Conservation (phyloP, 2,113 vertebrate genomes). For the Hippolais icterina region DNA sequence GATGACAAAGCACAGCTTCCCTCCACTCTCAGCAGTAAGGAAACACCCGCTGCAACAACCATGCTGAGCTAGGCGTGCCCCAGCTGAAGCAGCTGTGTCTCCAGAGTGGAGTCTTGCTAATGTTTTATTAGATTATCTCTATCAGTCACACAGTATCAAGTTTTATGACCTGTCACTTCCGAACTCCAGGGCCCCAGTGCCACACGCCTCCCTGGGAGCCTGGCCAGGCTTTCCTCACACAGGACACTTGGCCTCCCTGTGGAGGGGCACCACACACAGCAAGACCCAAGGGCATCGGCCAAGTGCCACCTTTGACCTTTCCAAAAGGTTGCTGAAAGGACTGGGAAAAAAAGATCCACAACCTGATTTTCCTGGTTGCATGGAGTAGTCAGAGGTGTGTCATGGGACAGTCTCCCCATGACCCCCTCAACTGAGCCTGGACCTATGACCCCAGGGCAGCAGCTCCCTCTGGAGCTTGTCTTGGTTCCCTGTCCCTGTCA, state of each 20-base stretch:
- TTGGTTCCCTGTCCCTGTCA: rapidly evolving
- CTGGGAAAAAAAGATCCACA: not conserved
- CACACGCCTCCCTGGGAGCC: not conserved
- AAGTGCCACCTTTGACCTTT: not conserved
- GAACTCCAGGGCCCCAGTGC: rapidly evolving
- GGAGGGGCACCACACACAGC: rapidly evolving
- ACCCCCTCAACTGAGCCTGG: not conserved
- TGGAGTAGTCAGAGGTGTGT: not conserved
- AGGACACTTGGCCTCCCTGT: not conserved
- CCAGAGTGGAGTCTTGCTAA: not conserved
- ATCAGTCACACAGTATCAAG: not conserved
- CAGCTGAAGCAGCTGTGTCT: not conserved
- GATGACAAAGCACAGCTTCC: not conserved
- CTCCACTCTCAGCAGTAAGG: not conserved
- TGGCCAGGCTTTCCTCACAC: not conserved
- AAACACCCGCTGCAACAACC: not conserved
- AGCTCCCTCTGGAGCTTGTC: not conserved
- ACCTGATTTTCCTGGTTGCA: not conserved
- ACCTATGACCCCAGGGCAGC: not conserved
- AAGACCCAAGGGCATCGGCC: rapidly evolving
- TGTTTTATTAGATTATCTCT: not conserved
- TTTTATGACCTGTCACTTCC: not conserved
- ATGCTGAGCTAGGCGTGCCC: not conserved
- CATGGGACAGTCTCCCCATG: not conserved
- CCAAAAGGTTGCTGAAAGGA: not conserved